Conservation (phyloP, 2,113 vertebrate species). For the Nothocercus nigrocapillus region DNA sequence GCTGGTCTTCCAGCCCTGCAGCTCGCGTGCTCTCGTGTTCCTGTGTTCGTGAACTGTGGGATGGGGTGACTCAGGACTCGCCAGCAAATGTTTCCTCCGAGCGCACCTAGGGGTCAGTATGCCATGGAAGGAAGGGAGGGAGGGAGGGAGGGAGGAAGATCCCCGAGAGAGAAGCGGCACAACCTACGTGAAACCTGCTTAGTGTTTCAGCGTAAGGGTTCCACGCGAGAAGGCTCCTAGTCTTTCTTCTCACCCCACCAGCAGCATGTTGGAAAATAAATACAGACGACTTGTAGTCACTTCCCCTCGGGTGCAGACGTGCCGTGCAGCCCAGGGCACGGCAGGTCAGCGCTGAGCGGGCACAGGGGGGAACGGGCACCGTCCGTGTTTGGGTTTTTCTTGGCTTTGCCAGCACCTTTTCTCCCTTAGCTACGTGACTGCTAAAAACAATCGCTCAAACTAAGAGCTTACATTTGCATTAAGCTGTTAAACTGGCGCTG, state of each 20-base stretch:
- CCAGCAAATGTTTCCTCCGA: not conserved
- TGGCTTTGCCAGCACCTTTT: not conserved
- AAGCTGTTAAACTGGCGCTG: not conserved
- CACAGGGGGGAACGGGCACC: not conserved
- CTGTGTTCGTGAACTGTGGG: not conserved
- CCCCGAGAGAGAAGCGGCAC: not conserved
- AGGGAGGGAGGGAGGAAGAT: not conserved
- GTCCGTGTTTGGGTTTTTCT: not conserved
- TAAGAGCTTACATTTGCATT: not conserved
- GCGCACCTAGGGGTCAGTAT: not conserved
- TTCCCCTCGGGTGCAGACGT: not conserved
- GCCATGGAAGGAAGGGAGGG: not conserved
- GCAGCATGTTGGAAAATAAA: rapidly evolving
- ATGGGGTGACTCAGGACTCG: not conserved
- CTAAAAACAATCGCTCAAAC: slow-evolving; percentile 11
- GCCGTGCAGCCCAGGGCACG: rapidly evolving
- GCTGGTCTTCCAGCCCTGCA: not conserved
- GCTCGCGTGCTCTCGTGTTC: not conserved
- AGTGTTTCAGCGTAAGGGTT: rapidly evolving
- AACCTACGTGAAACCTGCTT: rapidly evolving
- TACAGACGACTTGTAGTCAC: not conserved
- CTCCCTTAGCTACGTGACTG: not conserved
- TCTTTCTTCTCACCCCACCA: not conserved
- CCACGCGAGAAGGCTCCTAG: not conserved
- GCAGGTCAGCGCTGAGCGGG: not conserved